phyloP scores from a whole-genome alignment of 2,113 vertebrate genomes.

The Xiphias gladius region DNA sequence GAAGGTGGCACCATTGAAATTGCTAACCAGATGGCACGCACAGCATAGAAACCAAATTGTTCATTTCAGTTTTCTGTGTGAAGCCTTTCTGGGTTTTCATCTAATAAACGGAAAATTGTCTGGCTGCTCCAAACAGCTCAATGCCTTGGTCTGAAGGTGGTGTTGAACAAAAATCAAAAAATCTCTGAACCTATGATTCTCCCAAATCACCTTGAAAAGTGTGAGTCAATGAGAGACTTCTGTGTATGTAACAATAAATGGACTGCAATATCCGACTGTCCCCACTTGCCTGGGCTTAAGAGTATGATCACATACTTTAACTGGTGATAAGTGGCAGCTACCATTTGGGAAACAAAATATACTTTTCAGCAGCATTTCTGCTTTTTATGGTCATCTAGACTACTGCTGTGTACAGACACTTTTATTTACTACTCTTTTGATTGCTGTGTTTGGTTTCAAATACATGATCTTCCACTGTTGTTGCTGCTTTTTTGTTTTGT shows the following conservation, averaged over 20 bases:
- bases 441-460: background rate
- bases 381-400: background rate
- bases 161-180: background rate
- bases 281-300: background rate
- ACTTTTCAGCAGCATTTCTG: background rate
- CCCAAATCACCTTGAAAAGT: background rate
- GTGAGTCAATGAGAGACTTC: background rate
- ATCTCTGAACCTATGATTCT: background rate
- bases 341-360: background rate
- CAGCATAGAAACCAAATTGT: background rate
- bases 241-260: background rate
- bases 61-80: background rate
- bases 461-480: background rate
- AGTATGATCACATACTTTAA: background rate
- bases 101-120: background rate
- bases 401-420: background rate
- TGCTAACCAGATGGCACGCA: no score
- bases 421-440: background rate
- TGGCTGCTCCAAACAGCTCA: background rate
- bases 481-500: background rate
- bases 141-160: background rate
- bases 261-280: background rate
- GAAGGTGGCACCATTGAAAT: background rate
- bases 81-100: background rate
- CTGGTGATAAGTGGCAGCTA: constrained; percentile 11